Conservation (phyloP, 2,797 vertebrate species). For the Chromobotia macracanthus region DNA sequence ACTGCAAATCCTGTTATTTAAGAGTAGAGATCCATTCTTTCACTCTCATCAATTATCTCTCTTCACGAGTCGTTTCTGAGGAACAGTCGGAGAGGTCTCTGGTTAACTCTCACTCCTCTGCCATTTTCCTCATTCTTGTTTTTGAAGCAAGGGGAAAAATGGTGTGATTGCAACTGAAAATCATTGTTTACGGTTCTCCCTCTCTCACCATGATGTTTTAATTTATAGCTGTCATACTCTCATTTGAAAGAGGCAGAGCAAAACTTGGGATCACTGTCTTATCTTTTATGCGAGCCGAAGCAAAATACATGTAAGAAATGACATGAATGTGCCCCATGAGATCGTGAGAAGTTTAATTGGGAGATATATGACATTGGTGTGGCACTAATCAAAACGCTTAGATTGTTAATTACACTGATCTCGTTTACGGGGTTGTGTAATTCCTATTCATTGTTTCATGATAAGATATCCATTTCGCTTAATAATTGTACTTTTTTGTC, state of each 20-base stretch:
- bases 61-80: conserved; percentile 55
- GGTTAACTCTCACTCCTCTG: conserved; percentile 59
- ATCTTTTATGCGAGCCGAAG: conserved; percentile 44
- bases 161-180: conserved; percentile 58
- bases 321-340: conserved; percentile 31
- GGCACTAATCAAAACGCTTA: conserved; percentile 50
- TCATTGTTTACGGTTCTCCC: conserved; percentile 74
- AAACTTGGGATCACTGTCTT: conserved; percentile 49
- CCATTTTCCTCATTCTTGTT: conserved; percentile 55
- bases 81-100: conserved; percentile 56
- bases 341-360: conserved; percentile 48
- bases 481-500: conserved; percentile 23
- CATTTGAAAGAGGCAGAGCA: conserved; percentile 48
- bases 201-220: conserved; percentile 73
- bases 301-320: conserved; percentile 49
- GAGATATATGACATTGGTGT: conserved; percentile 54
- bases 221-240: conserved; percentile 78
- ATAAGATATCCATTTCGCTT: conserved; percentile 32
- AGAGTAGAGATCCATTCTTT: conserved; percentile 69
- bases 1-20: conserved; percentile 71
- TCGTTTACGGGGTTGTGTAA: conserved; percentile 38
- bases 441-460: conserved; percentile 25
- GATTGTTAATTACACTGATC: conserved; percentile 45
- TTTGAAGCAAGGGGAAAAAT: conserved; percentile 33
- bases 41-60: conserved; percentile 72